A percentile compares a stretch with the other conserved stretches of the same genome.
Conservation (phyloP, 2,797 vertebrate species). For the Chrosomus eos region DNA sequence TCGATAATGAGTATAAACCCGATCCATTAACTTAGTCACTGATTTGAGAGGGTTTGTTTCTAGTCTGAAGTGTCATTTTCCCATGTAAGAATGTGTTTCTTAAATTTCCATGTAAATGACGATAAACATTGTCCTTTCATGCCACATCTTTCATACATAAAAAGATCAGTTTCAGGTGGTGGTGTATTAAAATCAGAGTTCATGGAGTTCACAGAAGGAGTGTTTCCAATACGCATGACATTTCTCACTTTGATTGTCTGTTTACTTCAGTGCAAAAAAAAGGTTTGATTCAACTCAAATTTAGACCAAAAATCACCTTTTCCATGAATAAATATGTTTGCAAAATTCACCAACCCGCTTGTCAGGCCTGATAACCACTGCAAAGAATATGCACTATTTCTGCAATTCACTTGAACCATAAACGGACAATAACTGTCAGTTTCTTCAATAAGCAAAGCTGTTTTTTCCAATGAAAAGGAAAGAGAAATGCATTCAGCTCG, state of each 20-base stretch:
- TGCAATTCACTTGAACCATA: not conserved
- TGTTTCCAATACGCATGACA: not conserved
- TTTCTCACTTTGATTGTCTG: constrained; percentile 31
- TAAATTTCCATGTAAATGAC: constrained; percentile 8
- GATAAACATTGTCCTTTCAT: constrained; percentile 28
- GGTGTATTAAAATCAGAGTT: constrained; percentile 28
- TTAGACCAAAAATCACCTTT: constrained; percentile 3
- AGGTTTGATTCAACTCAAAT: constrained; percentile 1
- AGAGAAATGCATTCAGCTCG: constrained; percentile 24
- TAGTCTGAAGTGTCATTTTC: not conserved
- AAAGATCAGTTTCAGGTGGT: constrained; percentile 31
- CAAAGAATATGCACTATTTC: constrained; percentile 3
- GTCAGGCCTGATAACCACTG: constrained; percentile 28
- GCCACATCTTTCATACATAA: constrained; percentile 28
- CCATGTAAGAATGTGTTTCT: not conserved
- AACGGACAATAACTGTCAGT: constrained; percentile 21
- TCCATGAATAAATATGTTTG: constrained; percentile 39
- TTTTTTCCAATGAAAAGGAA: constrained; percentile 11
- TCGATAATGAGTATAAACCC: not conserved
- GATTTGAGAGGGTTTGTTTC: constrained; percentile 18
- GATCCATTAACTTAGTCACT: constrained; percentile 18
- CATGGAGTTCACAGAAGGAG: not conserved
- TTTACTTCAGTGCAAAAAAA: constrained; percentile 2
- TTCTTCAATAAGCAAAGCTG: constrained; percentile 22
- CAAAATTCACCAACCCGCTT: not conserved